These are phyloP conservation scores for fruit fly (Drosophila melanogaster) DNA, from an alignment of 1,140 invertebrate species.

Conservation along the genomic window DNA sequence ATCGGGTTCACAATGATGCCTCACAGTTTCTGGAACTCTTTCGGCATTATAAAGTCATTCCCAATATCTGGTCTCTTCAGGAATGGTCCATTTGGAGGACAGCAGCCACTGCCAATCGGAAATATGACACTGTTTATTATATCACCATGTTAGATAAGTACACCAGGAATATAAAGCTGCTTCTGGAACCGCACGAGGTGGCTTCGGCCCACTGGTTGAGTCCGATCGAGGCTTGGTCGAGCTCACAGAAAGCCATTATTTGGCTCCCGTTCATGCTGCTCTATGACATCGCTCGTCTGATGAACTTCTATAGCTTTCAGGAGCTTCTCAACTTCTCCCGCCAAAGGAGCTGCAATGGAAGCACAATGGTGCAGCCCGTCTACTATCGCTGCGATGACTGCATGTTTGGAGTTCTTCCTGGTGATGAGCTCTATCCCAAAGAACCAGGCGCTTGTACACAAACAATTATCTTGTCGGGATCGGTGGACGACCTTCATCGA, in stretches of 20 bases:
- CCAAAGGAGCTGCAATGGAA: slow-evolving; percentile 70
- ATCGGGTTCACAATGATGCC: slow-evolving; percentile 88
- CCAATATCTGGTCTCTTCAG: slow-evolving; percentile 92
- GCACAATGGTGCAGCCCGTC: slow-evolving; percentile 85
- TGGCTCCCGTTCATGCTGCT: slow-evolving; percentile 87
- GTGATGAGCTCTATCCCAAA: slow-evolving; percentile 81
- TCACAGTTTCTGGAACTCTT: slow-evolving; percentile 91
- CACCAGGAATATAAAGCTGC: slow-evolving; percentile 29
- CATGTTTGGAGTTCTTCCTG: slow-evolving; percentile 79
- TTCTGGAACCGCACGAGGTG: slow-evolving; percentile 66
- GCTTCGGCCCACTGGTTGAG: slow-evolving; percentile 53
- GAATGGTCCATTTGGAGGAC: slow-evolving; percentile 96
- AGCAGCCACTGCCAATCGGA: slow-evolving; percentile 85
- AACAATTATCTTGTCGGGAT: slow-evolving; percentile 29
- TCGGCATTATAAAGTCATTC: slow-evolving; percentile 88
- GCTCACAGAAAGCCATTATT: slow-evolving; percentile 87
- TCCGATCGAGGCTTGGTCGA: slow-evolving; percentile 81
- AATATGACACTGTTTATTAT: slow-evolving; percentile 93
- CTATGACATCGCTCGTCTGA: slow-evolving; percentile 84
- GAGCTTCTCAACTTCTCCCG: slow-evolving; percentile 74
- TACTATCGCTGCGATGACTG: slow-evolving; percentile 79
- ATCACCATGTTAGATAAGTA: slow-evolving; percentile 86
- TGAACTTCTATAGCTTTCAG: slow-evolving; percentile 83
- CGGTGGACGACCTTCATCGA: slow-evolving; percentile 42
- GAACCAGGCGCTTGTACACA: slow-evolving; percentile 51